A percentile compares a stretch with the other conserved stretches of the same genome.
phyloP scores from a whole-genome alignment of 2,113 vertebrate genomes.

The Melanerpes aurifrons region DNA sequence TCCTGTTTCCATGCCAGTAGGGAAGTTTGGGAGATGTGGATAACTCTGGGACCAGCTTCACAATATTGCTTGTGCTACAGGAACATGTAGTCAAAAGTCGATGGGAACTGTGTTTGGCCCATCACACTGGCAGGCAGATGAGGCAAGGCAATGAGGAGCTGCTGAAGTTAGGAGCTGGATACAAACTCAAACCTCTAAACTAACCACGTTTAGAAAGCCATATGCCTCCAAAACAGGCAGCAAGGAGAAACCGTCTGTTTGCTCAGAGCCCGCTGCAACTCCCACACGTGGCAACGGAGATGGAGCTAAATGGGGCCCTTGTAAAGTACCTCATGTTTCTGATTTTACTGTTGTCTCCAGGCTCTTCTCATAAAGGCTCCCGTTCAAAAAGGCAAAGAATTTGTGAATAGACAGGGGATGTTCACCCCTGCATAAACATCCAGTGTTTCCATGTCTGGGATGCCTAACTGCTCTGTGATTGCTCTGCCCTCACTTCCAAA shows the following conservation, averaged over 20 bases:
- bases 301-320: not conserved
- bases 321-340: not conserved
- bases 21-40: not conserved
- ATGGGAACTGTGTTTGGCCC: constrained; percentile 21
- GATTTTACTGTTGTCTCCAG: not conserved
- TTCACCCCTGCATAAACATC: not conserved
- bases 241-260: constrained; percentile 25
- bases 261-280: not conserved
- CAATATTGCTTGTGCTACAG: not conserved
- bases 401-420: not conserved
- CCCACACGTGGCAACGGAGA: not conserved
- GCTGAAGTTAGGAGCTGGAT: constrained; percentile 46
- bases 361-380: not conserved
- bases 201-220: constrained; percentile 25
- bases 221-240: constrained; percentile 15
- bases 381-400: not conserved
- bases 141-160: not conserved
- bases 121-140: not conserved
- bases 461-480: not conserved
- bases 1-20: not conserved
- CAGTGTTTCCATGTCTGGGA: not conserved
- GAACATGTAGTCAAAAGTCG: not conserved
- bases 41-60: not conserved
- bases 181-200: constrained; percentile 8
- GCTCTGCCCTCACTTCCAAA: not conserved